Evolutionary conservation across 1,140 invertebrate genomes (phyloP), one percentile per base, ranked within the genome.

Genomic region (Popillia japonica): DNA sequence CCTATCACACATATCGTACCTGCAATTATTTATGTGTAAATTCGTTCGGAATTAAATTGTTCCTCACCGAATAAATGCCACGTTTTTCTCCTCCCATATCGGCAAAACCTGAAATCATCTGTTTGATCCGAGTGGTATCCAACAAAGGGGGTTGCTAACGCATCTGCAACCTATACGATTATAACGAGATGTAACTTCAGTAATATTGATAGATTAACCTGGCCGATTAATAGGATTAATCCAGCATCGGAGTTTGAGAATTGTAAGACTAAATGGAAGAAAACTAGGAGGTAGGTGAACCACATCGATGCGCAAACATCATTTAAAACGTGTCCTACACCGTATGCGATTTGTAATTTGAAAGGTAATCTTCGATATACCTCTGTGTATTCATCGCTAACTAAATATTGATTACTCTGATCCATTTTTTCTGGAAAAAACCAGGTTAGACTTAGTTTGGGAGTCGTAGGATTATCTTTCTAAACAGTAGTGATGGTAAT

Each of bases 231-330:
- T 84, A 98, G 89, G 77, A 98, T 85, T 64, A 92, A 86, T 40
- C 97, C 97, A 2, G 97, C 92, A 83, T 93, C 88, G 10, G 88
- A 87, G 81, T 93, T 92, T 85, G 90, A 90, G 85, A 98, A 95
- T 80, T 90, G 88, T 40, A 96, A 87, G 2, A 98, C 95, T 83
- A 95, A 90, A 85, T 98, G 94, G 84, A 98, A 94, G 87, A 93
- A 99, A 20, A 99, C 92, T 80, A 99, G 89, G n/a, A 98, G 89
- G 88, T 99, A 99, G 0, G 96, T 96, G 86, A 99, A 99, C 98
- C 98, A 99, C 91, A 99, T 95, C 72, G 96, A 96, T 42, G 97
- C 96, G 88, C 96, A 98, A 6, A 99, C 90, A 89, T 99, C 98
- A 87, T 99, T 99, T 34, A 98, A 88, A 40, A 99, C 92, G 89